Evolutionary conservation across 2,113 vertebrate species (phyloP), one percentile per base, ranked within the genome.

Genomic region (Pangasianodon gigas): DNA sequence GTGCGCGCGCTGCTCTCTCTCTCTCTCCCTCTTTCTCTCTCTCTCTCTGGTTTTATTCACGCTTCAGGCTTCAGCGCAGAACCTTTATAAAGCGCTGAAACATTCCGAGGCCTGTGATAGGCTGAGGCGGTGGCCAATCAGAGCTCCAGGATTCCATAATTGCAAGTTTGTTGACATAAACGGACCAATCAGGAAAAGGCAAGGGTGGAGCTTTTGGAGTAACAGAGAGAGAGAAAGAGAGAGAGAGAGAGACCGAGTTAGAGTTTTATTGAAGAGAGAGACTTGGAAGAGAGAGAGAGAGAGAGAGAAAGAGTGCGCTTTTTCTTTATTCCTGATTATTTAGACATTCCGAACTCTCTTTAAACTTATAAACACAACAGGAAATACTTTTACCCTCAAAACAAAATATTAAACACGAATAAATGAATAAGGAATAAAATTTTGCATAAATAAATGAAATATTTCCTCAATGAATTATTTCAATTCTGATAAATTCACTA

Each of bases 61-160:
- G 89, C 86, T 91, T 82, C 11, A 2, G 48, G 24, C 1, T n/a
- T 89, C 87, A 92, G 87, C 0, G 26, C 14, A 65, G 89, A 67
- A 26, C 52, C 82, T 91, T 96, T 96, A 95, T 95, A 96, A 83
- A 84, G 92, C 41, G 90, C 71, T 0, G n/a, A 11, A 54, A 44
- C 80, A 48, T 54, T 13, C n/a, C 1, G 79, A 4, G 0, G 60
- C 7, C 1, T 0, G 2, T 29, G 94, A 95, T 24, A 52, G 95
- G 92, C 95, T 79, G 56, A 16, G 0, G 71, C 26, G 0, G 14
- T 56, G 37, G 77, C 96, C 95, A 93, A 95, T 94, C 29, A 67
- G 6, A 0, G 13, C 18, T 0, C 41, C 0, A 2, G 0, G 24
- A 19, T 16, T 1, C 58, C 90, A 89, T 89, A 93, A 84, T 92